Evolutionary conservation across 2,113 vertebrate genomes (phyloP).

Genomic region (Coryphaenoides rupestris): DNA sequence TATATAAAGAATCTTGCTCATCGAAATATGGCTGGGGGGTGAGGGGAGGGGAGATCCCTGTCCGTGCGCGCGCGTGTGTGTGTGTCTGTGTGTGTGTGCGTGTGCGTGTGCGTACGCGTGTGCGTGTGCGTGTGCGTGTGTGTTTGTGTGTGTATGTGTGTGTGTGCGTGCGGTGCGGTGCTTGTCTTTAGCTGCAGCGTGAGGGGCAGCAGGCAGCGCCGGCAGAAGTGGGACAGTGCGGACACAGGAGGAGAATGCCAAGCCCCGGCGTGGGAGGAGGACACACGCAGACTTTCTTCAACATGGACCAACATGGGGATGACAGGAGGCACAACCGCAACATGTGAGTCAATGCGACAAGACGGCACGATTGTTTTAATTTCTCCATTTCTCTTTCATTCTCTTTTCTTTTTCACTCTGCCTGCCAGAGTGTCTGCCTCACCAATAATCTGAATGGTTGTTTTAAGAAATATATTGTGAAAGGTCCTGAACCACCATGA

Average conservation of each 20-base stretch:
- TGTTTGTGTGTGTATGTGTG: too few species aligned
- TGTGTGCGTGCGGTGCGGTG: slow-evolving; percentile 1
- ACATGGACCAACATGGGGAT: slow-evolving; percentile 69
- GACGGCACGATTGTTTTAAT: too few species aligned
- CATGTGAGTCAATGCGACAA: slow-evolving; percentile 64
- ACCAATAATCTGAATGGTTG: too few species aligned
- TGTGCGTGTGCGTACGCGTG: neutral
- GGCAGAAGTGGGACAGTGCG: slow-evolving; percentile 41
- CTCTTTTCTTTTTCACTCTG: too few species aligned
- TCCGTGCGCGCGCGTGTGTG: too few species aligned
- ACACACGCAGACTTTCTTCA: slow-evolving; percentile 65
- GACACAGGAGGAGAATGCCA: slow-evolving; percentile 75
- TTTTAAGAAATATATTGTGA: neutral
- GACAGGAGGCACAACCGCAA: slow-evolving; percentile 71
- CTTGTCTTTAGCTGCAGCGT: slow-evolving; percentile 61
- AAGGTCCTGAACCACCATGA: neutral
- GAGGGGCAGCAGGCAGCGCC: slow-evolving; percentile 58
- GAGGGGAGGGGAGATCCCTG: slow-evolving; percentile 41
- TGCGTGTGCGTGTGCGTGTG: too few species aligned
- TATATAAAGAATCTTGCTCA: slow-evolving; percentile 49
- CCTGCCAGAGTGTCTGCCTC: too few species aligned
- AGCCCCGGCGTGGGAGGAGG: slow-evolving; percentile 54
- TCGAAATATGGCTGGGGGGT: too few species aligned
- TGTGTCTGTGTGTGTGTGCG: too few species aligned
- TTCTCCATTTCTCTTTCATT: too few species aligned